Conservation (phyloP, 2,888 invertebrate genomes). For the Ornithoptera priamus region DNA sequence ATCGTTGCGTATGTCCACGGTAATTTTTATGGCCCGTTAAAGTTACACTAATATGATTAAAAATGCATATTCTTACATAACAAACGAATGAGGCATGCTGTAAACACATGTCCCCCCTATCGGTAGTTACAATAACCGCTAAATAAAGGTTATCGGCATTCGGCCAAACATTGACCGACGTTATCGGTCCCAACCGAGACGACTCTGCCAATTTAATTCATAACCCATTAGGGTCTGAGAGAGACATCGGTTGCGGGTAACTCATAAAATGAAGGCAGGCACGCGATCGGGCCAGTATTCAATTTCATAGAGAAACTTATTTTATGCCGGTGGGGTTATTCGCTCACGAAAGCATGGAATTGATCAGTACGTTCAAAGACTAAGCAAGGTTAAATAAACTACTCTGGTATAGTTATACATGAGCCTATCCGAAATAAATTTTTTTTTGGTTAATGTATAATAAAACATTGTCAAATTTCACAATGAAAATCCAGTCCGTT, state of each 20-base stretch:
- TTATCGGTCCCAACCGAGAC: conserved; percentile 55
- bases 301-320: conserved; percentile 74
- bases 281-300: conserved; percentile 67
- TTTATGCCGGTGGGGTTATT: conserved; percentile 57
- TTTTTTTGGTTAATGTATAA: conserved; percentile 14
- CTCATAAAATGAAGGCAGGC: conserved; percentile 56
- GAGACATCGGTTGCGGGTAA: conserved; percentile 62
- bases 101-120: conserved; percentile 45
- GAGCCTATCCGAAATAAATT: not conserved
- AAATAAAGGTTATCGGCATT: conserved; percentile 60
- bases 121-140: conserved; percentile 48
- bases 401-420: not conserved
- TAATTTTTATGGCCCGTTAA: not conserved
- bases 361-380: conserved; percentile 46
- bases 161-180: conserved; percentile 46
- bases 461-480: no score
- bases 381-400: conserved; percentile 34
- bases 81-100: conserved; percentile 36
- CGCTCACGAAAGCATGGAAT: conserved; percentile 58
- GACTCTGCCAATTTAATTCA: conserved; percentile 67
- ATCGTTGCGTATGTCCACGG: not conserved
- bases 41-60: not conserved
- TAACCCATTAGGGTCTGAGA: conserved; percentile 58
- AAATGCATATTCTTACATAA: not conserved
- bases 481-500: no score